Evolutionary conservation across 1,140 invertebrate species (phyloP), one percentile per base, ranked within the genome.

Genomic region (Rhopalosiphum maidis): DNA sequence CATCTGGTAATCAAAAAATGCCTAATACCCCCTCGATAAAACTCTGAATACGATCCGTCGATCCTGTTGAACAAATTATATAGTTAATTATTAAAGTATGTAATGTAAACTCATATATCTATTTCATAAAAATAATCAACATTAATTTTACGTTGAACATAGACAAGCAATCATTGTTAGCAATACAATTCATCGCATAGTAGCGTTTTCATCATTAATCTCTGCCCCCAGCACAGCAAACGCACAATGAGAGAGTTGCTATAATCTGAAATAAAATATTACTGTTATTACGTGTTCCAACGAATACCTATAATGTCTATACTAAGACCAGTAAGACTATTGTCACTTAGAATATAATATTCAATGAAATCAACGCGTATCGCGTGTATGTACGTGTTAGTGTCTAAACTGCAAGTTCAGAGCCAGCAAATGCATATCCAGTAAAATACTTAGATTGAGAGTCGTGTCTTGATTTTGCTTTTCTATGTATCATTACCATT

Each of bases 401-500:
- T 77, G 30, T 2, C 25, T 30, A 60, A 9, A 60, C 55, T 60
- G 60, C 60, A n/a, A 15, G 30, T 77, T 21, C 30, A n/a, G n/a
- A 77, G 1, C 23, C 23, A 85, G 37, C 22, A 85, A 43, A 43
- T 25, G 23, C 37, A 41, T 77, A n/a, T 77, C 60, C 60, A 77
- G 60, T 77, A 77, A 77, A 68, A 77, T n/a, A 77, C 60, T 77
- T 77, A n/a, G 60, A 77, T 35, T 77, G 83, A 41, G 83, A 85
- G 37, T 85, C 83, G 83, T 85, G 83, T 85, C 83, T 85, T 85
- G 83, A 85, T 25, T 85, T 41, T 41, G 83, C 83, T 85, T 25
- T 85, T 85, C 41, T 85, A 77, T 60, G 25, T 85, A 85, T 85
- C 43, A 86, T 46, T 46, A 46, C 85, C 43, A 86, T 86, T 86